Percentiles rank a stretch among this genome's conserved stretches.
Conservation (phyloP, 2,888 invertebrate species). For the Lepidocyrtoides sp. region DNA sequence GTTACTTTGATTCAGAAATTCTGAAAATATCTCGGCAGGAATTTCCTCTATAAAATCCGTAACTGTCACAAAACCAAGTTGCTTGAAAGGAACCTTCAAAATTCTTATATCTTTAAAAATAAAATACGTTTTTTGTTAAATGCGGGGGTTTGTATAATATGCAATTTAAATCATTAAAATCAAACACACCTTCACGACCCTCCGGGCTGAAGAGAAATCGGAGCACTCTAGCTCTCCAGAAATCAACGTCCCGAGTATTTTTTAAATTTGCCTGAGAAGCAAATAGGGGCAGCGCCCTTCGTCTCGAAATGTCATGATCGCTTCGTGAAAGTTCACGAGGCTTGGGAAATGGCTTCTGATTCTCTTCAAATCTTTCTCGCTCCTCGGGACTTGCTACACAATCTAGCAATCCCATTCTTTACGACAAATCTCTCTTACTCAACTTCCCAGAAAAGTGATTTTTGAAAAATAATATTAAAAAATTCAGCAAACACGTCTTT, state of each 20-base stretch:
- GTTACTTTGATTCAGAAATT: conserved; percentile 57
- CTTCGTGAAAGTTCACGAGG: conserved; percentile 46
- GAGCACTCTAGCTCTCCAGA: conserved; percentile 73
- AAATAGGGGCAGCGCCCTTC: conserved; percentile 57
- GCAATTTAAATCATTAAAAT: not conserved
- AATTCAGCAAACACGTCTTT: not conserved
- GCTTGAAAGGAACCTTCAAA: conserved; percentile 66
- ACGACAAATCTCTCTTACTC: not conserved
- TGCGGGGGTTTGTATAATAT: no score
- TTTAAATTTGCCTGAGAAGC: conserved; percentile 77
- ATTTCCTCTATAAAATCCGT: conserved; percentile 78
- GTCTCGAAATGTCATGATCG: conserved; percentile 67
- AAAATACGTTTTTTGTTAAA: no score
- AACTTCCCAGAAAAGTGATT: not conserved
- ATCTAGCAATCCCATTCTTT: conserved; percentile 78
- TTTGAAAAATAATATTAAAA: not conserved
- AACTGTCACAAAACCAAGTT: conserved; percentile 70
- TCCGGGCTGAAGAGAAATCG: conserved; percentile 70
- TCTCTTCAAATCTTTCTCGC: conserved; percentile 56
- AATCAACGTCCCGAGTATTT: conserved; percentile 68
- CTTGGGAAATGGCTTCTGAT: not conserved
- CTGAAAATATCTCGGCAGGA: conserved; percentile 60
- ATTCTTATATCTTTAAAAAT: conserved; percentile 63
- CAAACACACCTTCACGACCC: conserved; percentile 75
- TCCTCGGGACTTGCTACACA: conserved; percentile 76